Conservation (phyloP, 1,140 invertebrate species). For the Cherax destructor region DNA sequence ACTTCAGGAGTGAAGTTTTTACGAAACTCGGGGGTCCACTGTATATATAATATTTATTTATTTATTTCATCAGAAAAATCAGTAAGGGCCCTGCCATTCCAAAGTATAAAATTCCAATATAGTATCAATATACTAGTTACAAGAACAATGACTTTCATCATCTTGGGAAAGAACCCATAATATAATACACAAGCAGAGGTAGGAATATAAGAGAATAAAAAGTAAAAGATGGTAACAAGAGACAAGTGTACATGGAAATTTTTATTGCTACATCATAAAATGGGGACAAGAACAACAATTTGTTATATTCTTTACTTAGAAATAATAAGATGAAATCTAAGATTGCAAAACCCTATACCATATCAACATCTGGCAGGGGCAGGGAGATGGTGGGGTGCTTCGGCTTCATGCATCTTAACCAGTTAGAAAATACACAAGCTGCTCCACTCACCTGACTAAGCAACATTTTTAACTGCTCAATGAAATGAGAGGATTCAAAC, state of each 20-base stretch:
- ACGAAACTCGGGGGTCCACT: too few species aligned
- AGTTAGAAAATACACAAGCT: background rate
- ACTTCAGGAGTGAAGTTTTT: too few species aligned
- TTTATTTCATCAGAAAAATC: too few species aligned
- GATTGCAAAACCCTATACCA: background rate
- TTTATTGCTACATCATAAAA: background rate
- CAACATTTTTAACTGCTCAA: background rate
- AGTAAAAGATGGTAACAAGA: constrained; percentile 1
- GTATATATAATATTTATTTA: too few species aligned
- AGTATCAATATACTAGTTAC: too few species aligned
- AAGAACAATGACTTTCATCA: background rate
- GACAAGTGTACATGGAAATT: background rate
- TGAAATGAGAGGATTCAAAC: too few species aligned
- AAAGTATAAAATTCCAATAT: too few species aligned
- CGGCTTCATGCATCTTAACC: background rate
- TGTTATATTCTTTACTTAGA: background rate
- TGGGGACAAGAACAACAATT: constrained; percentile 5
- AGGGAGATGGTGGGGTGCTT: background rate
- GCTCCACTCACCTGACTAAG: background rate
- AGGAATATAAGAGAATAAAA: background rate
- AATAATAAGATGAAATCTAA: background rate
- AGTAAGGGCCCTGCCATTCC: too few species aligned
- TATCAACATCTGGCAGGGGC: background rate
- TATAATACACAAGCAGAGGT: background rate
- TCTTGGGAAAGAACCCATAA: background rate